Evolutionary conservation across 2,113 vertebrate genomes (phyloP), one percentile per base, ranked within the genome.

Genomic region (Solenodon paradoxus): DNA sequence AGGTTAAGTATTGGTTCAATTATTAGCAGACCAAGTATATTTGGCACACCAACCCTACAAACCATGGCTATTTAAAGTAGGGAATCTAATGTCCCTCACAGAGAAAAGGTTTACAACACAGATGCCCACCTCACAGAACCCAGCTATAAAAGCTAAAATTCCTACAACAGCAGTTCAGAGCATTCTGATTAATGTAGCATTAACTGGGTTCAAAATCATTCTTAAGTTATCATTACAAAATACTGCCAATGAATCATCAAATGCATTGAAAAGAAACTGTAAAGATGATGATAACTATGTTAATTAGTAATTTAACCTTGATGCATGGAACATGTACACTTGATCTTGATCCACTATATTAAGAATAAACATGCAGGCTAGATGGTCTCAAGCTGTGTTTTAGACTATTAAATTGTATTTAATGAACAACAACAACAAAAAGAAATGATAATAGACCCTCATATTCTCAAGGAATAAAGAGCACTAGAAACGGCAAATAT

Each of bases 191-290:
- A 99, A 99, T 89, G 99, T 99, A 0, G 99, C 99, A 13, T 95
- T 99, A 89, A 99, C 99, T 7, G 99, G 99, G 74, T 99, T 99
- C 63, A 99, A 99, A 97, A 99, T 99, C 97, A 99, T 99, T 97
- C 99, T 99, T 74, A 99, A 99, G 99, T 99, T 99, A 20, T 99
- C 98, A 0, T 98, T 97, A 1, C 99, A 99, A 96, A 99, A 98
- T 82, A 81, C 98, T 0, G 28, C 96, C 11, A 96, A 2, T 0
- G 99, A 99, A 2, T 98, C 98, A 7, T 40, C 98, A 1, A 98
- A 97, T 30, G 47, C 99, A 11, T 96, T 99, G 97, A 99, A 99
- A 97, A 99, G 99, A 97, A 99, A 99, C 85, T 99, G 99, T 0
- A 99, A 99, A 0, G 96, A 94, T 0, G 99, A 99, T 0, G 99